Evolutionary conservation across 2,888 invertebrate species (phyloP).

Genomic region (Auanema freiburgensis): DNA sequence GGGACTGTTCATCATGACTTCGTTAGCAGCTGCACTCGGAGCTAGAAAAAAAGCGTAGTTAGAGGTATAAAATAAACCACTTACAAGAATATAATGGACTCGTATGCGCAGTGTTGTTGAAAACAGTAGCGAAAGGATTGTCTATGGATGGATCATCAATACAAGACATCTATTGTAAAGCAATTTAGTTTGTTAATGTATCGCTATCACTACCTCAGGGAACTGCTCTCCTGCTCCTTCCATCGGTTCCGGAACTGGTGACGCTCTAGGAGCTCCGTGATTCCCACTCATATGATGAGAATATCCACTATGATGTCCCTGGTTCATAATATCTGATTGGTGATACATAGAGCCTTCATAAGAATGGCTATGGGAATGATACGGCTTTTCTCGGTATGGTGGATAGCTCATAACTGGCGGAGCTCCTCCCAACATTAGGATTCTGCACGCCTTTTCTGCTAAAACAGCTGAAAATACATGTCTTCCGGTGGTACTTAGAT

Average conservation of each 20-base stretch:
- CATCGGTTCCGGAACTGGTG: conserved; percentile 2
- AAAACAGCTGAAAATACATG: not conserved
- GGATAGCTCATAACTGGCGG: not conserved
- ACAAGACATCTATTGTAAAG: no score
- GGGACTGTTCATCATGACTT: no score
- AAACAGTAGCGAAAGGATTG: no score
- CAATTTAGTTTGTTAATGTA: no score
- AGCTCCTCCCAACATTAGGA: not conserved
- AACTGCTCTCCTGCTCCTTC: conserved; percentile 1
- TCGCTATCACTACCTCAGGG: not conserved
- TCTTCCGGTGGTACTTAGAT: no score
- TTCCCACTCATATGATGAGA: not conserved
- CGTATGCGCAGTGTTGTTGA: no score
- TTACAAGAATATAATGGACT: no score
- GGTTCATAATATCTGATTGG: not conserved
- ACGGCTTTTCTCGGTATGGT: not conserved
- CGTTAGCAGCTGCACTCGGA: no score
- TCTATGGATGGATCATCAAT: no score
- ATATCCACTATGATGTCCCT: not conserved
- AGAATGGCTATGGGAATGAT: not conserved
- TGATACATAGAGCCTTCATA: not conserved
- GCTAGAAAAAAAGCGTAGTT: no score
- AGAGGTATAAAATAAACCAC: no score
- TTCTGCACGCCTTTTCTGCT: not conserved
- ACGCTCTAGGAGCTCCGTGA: not conserved